These are phyloP conservation scores for Mercenaria mercenaria DNA, from an alignment of 1,140 invertebrate genomes.

Conservation along the genomic window DNA sequence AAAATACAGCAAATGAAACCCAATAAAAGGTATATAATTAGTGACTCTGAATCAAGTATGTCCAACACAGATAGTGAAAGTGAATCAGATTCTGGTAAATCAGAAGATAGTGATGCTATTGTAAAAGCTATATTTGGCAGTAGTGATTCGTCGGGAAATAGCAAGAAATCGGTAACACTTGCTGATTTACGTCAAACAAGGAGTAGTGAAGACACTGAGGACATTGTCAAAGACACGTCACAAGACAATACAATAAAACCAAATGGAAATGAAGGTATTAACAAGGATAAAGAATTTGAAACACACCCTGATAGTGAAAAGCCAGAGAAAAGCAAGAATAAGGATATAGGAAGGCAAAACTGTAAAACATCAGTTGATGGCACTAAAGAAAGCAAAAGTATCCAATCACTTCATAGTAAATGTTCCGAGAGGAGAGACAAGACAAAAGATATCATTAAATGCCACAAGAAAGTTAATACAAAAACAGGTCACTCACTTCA, in stretches of 20 bases:
- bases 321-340: too few species aligned
- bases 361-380: too few species aligned
- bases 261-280: background rate
- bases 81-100: background rate
- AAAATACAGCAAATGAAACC: background rate
- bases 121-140: conserved; percentile 21
- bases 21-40: background rate
- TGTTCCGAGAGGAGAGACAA: too few species aligned
- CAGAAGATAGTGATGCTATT: conserved; percentile 15
- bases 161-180: conserved; percentile 4
- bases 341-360: too few species aligned
- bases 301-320: background rate
- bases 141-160: conserved; percentile 27
- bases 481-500: too few species aligned
- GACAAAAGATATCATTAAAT: too few species aligned
- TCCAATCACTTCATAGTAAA: background rate
- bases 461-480: too few species aligned
- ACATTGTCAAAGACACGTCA: background rate
- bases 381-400: background rate
- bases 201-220: conserved; percentile 40
- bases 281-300: background rate
- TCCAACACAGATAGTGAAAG: background rate
- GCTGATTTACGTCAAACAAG: conserved; percentile 20
- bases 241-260: background rate
- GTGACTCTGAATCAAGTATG: background rate